Conservation (phyloP, 2,888 invertebrate genomes). For the Drosophila longiperda region DNA sequence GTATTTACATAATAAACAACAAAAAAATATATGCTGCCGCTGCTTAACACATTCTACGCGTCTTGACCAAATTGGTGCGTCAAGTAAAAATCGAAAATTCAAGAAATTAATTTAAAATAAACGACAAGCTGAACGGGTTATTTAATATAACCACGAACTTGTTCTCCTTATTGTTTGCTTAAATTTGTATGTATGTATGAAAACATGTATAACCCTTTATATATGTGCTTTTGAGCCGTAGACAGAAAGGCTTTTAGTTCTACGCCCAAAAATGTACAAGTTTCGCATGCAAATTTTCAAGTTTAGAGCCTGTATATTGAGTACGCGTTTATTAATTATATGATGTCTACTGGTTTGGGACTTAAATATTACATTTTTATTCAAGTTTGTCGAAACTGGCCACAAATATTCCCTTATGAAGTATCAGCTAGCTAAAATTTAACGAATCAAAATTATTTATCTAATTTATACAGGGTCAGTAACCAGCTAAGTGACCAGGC, state of each 20-base stretch:
- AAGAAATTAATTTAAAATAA: conserved; percentile 68
- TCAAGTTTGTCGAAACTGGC: conserved; percentile 40
- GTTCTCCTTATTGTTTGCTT: conserved; percentile 49
- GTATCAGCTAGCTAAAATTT: conserved; percentile 6
- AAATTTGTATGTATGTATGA: conserved; percentile 9
- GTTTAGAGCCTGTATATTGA: conserved; percentile 32
- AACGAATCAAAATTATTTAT: conserved; percentile 11
- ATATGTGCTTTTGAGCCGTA: conserved; percentile 22
- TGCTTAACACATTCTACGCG: conserved; percentile 66
- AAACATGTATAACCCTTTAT: conserved; percentile 9
- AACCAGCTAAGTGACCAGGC: neutral
- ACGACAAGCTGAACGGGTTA: conserved; percentile 58
- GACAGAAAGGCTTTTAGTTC: conserved; percentile 56
- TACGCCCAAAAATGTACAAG: conserved; percentile 53
- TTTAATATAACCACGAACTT: conserved; percentile 64
- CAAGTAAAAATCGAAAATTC: conserved; percentile 46
- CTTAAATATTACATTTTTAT: conserved; percentile 23
- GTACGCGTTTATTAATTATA: conserved; percentile 36
- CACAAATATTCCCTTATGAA: conserved; percentile 43
- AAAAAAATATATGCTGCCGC: conserved; percentile 9
- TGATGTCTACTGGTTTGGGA: conserved; percentile 21
- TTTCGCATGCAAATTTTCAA: conserved; percentile 68
- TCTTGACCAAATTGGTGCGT: conserved; percentile 56
- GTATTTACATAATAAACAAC: conserved; percentile 40
- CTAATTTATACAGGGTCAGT: neutral